Percentiles rank a stretch among this genome's conserved stretches.
Conservation (phyloP, 2,888 invertebrate genomes). For the Macrophya alboannulata region DNA sequence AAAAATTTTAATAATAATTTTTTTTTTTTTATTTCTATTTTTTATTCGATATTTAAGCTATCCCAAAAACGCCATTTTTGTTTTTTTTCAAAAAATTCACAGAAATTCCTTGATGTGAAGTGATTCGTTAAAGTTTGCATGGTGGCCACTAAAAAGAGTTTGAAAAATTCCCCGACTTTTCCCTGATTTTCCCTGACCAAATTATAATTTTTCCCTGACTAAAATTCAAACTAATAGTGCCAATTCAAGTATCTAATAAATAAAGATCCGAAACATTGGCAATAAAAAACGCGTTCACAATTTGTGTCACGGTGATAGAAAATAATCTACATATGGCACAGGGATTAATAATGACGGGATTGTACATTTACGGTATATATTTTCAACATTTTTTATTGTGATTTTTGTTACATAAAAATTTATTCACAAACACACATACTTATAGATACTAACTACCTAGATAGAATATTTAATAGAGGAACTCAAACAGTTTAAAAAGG, state of each 20-base stretch:
- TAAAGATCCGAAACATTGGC: slow-evolving; percentile 16
- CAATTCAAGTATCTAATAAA: slow-evolving; percentile 13
- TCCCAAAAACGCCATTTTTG: too few relatives aligned
- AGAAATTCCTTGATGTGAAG: too few relatives aligned
- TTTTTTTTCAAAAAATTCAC: too few relatives aligned
- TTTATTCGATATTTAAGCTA: too few relatives aligned
- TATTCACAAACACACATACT: slow-evolving; percentile 17
- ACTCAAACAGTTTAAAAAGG: neutral
- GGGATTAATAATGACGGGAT: neutral
- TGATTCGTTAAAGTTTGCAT: too few relatives aligned
- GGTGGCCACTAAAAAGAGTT: slow-evolving; percentile 10
- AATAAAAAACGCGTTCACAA: slow-evolving; percentile 23
- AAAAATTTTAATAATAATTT: too few relatives aligned
- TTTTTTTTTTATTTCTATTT: too few relatives aligned
- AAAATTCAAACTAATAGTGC: slow-evolving; percentile 19
- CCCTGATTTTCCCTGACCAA: slow-evolving; percentile 18
- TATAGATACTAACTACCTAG: neutral
- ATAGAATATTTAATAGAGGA: slow-evolving; percentile 6
- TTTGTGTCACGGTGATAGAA: slow-evolving; percentile 10
- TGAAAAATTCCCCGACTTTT: neutral
- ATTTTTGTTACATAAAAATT: slow-evolving; percentile 1
- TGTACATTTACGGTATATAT: slow-evolving; percentile 5
- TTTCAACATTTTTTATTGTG: neutral
- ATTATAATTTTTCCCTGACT: slow-evolving; percentile 19
- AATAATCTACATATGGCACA: slow-evolving; percentile 3